Evolutionary conservation across 2,888 invertebrate genomes (phyloP), one percentile per base, ranked within the genome.

Genomic region (Lasioglossum leucozonium): DNA sequence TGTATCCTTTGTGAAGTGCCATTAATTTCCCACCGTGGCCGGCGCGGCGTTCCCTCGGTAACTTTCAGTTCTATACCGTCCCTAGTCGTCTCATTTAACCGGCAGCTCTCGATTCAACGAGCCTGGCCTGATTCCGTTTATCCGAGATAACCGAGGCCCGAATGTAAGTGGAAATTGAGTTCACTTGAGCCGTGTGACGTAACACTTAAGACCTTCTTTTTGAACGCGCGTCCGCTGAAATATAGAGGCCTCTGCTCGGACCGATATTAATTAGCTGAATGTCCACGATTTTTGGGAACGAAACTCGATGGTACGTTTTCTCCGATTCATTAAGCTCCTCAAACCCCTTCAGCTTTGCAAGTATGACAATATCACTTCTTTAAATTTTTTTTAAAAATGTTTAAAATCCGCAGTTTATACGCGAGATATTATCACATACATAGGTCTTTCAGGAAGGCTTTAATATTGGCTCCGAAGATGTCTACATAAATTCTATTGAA

Each of bases 121-220:
- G 86, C 34, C 77, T 81, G 86, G 86, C 86, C 86, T 79, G 86
- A 87, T 87, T 86, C 71, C 86, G 81, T 83, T 87, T 86, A 87
- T 82, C 79, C 82, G 72, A 78, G 79, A 82, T 86, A 79, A 77
- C 82, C 79, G 69, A 34, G 13, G 30, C 65, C 55, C 79, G 79
- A 74, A 82, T 82, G 78, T 82, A 81, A 86, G 83, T 86, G 87
- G 86, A 86, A 86, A 83, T 82, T 78, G 86, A 86, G 86, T 86
- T 86, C 79, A n/a, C 75, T 80, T 16, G 11, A 78, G 78, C 72
- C 80, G 55, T 72, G 80, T 82, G 44, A 73, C 76, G 78, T 58
- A 82, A 81, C 72, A 65, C 73, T 82, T 76, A 67, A 77, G 80
- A 44, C 42, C 79, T 80, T 69, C 67, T 78, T 76, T 69, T 55